Conservation (phyloP, 2,113 vertebrate species). For the Siniperca knerii region DNA sequence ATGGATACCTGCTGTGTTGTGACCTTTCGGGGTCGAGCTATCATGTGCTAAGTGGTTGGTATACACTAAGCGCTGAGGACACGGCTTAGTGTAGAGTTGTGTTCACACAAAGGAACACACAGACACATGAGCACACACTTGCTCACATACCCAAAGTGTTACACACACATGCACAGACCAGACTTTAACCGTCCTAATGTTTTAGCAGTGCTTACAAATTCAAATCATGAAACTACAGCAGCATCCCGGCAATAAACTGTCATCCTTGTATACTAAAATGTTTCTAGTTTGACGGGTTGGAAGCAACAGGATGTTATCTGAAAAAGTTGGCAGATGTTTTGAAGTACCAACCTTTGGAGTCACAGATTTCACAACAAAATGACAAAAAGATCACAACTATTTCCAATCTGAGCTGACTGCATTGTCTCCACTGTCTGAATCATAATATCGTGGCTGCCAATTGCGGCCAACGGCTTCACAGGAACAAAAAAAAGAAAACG, state of each 20-base stretch:
- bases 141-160: background rate
- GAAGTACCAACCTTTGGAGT: background rate
- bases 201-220: slow-evolving; percentile 28
- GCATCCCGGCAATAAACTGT: background rate
- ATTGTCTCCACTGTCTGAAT: background rate
- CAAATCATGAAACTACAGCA: background rate
- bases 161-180: slow-evolving; percentile 28
- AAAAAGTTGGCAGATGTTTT: background rate
- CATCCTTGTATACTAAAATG: background rate
- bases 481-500: background rate
- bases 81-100: slow-evolving; percentile 56
- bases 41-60: slow-evolving; percentile 67
- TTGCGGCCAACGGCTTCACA: background rate
- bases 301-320: background rate
- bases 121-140: background rate
- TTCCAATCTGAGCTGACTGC: slow-evolving; percentile 1
- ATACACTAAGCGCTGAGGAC: slow-evolving; percentile 55
- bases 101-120: slow-evolving; percentile 37
- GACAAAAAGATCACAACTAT: background rate
- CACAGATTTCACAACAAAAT: background rate
- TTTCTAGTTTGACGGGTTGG: background rate
- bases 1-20: slow-evolving; percentile 63
- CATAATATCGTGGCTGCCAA: background rate
- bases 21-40: slow-evolving; percentile 73
- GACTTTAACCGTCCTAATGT: background rate